These are phyloP conservation scores for Carollia perspicillata DNA, from an alignment of 2,113 vertebrate species.

Conservation along the genomic window DNA sequence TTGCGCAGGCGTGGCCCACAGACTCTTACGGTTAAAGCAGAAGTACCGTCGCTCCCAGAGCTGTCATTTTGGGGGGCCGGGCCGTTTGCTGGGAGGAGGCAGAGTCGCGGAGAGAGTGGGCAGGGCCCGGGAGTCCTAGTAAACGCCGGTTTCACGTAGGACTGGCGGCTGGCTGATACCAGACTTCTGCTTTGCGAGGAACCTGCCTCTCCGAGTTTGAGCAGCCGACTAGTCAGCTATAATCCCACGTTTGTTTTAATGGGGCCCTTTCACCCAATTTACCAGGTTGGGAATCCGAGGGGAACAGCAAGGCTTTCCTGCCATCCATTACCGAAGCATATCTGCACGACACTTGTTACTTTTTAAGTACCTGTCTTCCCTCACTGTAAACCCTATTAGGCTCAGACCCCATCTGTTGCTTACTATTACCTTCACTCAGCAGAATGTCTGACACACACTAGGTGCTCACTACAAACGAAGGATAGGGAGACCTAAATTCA, in stretches of 20 bases:
- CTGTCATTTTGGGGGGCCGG: fast-evolving
- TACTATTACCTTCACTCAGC: background rate
- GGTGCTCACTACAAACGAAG: background rate
- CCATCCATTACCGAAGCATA: background rate
- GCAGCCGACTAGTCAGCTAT: constrained; percentile 26
- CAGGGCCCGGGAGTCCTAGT: background rate
- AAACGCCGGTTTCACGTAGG: background rate
- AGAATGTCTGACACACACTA: background rate
- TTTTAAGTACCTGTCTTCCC: background rate
- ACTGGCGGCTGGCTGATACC: background rate
- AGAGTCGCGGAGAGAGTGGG: background rate
- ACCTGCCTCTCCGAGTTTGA: background rate
- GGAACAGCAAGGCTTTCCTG: background rate
- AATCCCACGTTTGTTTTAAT: background rate
- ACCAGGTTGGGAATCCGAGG: background rate
- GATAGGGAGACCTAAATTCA: background rate
- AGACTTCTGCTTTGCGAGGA: background rate
- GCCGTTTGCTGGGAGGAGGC: fast-evolving
- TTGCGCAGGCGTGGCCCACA: background rate
- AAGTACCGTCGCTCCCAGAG: background rate
- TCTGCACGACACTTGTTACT: background rate
- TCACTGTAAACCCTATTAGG: constrained; percentile 3
- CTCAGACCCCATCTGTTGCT: background rate
- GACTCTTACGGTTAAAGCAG: background rate
- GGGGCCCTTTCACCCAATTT: background rate